Evolutionary conservation across 2,888 invertebrate genomes (phyloP).

Genomic region (Conus canariensis): DNA sequence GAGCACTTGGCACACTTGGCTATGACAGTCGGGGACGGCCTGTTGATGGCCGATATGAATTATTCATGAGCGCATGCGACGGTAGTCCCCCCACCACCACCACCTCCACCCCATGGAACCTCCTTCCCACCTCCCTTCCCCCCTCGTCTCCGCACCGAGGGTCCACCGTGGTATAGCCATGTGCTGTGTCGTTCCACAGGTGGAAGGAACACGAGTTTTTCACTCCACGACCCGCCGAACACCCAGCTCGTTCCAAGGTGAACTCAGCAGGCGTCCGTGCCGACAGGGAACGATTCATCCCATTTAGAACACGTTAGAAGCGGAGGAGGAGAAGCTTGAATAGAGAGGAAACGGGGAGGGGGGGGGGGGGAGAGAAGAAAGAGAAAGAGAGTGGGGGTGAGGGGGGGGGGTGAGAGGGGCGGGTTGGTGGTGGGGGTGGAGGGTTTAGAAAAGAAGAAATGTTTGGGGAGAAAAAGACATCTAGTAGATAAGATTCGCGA

Average conservation of each 20-base stretch:
- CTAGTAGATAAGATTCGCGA: too few relatives aligned
- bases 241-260: background rate
- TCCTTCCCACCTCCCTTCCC: accelerated
- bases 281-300: background rate
- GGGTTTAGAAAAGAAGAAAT: too few relatives aligned
- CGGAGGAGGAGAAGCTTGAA: background rate
- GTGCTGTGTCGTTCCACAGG: background rate
- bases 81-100: background rate
- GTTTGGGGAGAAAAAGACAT: too few relatives aligned
- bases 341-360: background rate
- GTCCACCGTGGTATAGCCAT: background rate
- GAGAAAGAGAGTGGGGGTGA: too few relatives aligned
- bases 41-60: background rate
- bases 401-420: too few relatives aligned
- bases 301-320: background rate
- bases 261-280: background rate
- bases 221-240: background rate
- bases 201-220: background rate
- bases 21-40: background rate
- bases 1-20: background rate
- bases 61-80: background rate
- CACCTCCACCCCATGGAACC: background rate
- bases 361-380: background rate
- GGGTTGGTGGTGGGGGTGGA: too few relatives aligned
- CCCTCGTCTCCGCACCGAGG: too few relatives aligned